A percentile compares a stretch with the other conserved stretches of the same genome.
Evolutionary conservation across 1,140 invertebrate genomes (phyloP).

Genomic region (Mizuhopecten yessoensis): DNA sequence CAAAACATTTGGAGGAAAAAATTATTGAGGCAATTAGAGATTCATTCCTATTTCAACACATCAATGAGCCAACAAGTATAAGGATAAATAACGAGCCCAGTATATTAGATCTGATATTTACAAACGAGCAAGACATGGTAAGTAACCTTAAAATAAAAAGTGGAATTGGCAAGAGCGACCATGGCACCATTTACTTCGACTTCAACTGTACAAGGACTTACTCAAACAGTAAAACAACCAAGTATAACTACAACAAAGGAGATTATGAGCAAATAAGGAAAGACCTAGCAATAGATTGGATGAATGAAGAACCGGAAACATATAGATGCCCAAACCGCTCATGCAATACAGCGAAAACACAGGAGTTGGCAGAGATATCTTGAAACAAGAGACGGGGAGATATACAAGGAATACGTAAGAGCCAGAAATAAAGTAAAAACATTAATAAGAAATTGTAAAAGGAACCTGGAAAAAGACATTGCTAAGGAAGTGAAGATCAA

Average conservation of each 20-base stretch:
- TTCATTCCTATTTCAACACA: constrained; percentile 48
- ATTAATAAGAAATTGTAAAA: too few relatives aligned
- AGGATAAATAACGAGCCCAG: neutral
- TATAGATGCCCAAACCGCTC: neutral
- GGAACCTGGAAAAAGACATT: too few relatives aligned
- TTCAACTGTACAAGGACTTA: too few relatives aligned
- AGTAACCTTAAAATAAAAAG: neutral
- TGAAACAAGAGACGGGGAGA: constrained; percentile 32
- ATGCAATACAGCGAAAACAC: constrained; percentile 35
- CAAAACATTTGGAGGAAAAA: too few relatives aligned
- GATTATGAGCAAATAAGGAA: too few relatives aligned
- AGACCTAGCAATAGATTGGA: too few relatives aligned
- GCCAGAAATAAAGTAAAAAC: constrained; percentile 30
- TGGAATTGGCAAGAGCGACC: too few relatives aligned
- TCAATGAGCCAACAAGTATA: constrained; percentile 43
- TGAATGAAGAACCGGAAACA: neutral
- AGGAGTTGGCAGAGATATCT: constrained; percentile 48
- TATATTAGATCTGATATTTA: neutral
- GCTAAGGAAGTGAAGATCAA: too few relatives aligned
- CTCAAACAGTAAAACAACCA: too few relatives aligned
- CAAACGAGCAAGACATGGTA: constrained; percentile 55
- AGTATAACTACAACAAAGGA: too few relatives aligned
- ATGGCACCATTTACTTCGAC: too few relatives aligned
- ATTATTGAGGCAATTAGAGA: constrained; percentile 47
- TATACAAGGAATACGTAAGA: constrained; percentile 43